Percentiles rank a stretch among this genome's conserved stretches.
Evolutionary conservation across 2,888 invertebrate genomes (phyloP).

Genomic region (Mythimna ferrago): DNA sequence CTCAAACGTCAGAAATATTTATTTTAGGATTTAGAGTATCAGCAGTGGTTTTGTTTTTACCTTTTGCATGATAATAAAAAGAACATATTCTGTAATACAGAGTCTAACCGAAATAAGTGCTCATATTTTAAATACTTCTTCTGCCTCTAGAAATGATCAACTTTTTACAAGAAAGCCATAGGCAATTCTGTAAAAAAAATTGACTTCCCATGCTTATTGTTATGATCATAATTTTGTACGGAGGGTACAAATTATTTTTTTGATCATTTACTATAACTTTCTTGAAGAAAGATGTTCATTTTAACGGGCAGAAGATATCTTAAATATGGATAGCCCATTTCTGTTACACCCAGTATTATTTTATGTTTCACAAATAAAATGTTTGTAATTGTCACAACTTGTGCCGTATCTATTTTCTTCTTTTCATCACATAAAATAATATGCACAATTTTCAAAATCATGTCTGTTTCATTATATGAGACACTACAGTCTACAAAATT

Average conservation of each 20-base stretch:
- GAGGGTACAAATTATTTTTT: too few species aligned
- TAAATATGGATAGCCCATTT: too few species aligned
- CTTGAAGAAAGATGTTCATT: too few species aligned
- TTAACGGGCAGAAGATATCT: too few species aligned
- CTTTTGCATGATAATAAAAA: conserved; percentile 57
- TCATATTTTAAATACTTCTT: too few species aligned
- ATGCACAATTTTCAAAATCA: conserved; percentile 24
- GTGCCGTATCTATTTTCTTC: conserved; percentile 56
- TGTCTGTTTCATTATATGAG: conserved; percentile 24
- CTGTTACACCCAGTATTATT: conserved; percentile 4
- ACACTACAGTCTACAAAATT: conserved; percentile 2
- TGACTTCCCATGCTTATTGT: too few species aligned
- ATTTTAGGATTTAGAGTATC: conserved; percentile 19
- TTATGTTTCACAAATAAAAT: conserved; percentile 18
- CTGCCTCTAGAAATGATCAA: too few species aligned
- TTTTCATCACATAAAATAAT: conserved; percentile 51
- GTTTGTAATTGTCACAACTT: conserved; percentile 30
- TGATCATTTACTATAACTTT: too few species aligned
- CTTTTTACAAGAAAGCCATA: too few species aligned
- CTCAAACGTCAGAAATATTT: conserved; percentile 14
- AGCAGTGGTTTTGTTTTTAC: conserved; percentile 34
- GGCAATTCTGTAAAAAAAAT: too few species aligned
- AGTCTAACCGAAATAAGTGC: too few species aligned
- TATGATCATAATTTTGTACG: too few species aligned
- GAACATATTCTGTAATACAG: conserved; percentile 17